These are phyloP conservation scores for Drosophila paracracens DNA, from an alignment of 2,888 invertebrate genomes.

Conservation along the genomic window DNA sequence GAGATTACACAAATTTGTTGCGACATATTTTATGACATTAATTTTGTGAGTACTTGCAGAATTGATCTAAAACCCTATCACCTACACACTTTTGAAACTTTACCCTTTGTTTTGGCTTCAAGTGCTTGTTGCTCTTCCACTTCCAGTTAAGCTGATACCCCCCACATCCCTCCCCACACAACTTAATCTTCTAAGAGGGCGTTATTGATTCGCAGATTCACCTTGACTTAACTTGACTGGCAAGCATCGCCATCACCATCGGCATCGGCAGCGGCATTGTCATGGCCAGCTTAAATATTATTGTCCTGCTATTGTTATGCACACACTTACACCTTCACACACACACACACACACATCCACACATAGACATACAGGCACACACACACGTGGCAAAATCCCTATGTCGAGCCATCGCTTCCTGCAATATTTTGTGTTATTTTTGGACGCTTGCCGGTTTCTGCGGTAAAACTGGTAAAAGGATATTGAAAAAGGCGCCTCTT, in stretches of 20 bases:
- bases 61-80: neutral
- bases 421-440: conserved; percentile 38
- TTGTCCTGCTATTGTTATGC: conserved; percentile 28
- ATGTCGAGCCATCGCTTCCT: conserved; percentile 60
- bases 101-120: neutral
- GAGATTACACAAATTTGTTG: neutral
- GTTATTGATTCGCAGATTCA: conserved; percentile 44
- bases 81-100: neutral
- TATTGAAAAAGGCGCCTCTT: conserved; percentile 78
- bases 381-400: conserved; percentile 58
- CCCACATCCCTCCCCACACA: neutral
- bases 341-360: conserved; percentile 5
- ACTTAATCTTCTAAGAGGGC: conserved; percentile 34
- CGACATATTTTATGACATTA: neutral
- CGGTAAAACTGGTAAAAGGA: conserved; percentile 56
- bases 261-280: conserved; percentile 26
- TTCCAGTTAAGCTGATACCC: neutral
- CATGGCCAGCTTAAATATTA: conserved; percentile 52
- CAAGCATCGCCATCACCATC: conserved; percentile 16
- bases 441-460: conserved; percentile 30
- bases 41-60: conserved; percentile 1
- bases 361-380: neutral
- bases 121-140: conserved; percentile 2
- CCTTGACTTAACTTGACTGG: conserved; percentile 52
- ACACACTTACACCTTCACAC: neutral